Evolutionary conservation across 1,140 invertebrate genomes (phyloP).

Genomic region (Caenorhabditis brenneri): DNA sequence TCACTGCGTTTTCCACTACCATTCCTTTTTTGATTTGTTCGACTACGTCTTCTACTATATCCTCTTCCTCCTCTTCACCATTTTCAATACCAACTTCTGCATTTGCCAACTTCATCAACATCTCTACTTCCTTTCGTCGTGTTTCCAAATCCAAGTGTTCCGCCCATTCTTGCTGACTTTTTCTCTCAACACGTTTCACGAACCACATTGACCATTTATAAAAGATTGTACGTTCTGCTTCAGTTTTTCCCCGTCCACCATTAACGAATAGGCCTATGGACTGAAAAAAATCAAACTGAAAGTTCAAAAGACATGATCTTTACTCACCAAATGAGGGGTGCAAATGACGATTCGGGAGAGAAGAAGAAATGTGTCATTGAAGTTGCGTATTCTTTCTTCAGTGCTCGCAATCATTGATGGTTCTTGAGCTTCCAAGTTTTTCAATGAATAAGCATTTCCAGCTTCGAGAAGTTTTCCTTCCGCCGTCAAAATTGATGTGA

Average conservation of each 20-base stretch:
- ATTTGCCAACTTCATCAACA: background rate
- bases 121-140: background rate
- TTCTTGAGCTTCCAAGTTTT: background rate
- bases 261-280: background rate
- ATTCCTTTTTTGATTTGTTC: background rate
- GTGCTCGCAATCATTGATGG: background rate
- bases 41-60: background rate
- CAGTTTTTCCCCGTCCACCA: background rate
- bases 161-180: background rate
- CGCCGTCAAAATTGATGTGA: background rate
- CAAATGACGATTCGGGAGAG: background rate
- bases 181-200: background rate
- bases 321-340: background rate
- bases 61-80: background rate
- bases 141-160: background rate
- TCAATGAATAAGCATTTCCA: background rate
- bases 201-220: conserved; percentile 15
- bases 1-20: background rate
- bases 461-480: background rate
- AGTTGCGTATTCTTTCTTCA: background rate
- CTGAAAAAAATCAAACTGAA: background rate
- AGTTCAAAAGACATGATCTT: background rate
- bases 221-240: background rate
- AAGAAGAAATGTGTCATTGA: background rate
- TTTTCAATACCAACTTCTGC: conserved; percentile 13